A percentile compares a stretch with the other conserved stretches of the same genome.
phyloP scores from a whole-genome alignment of 2,113 vertebrate genomes.

The Pollachius pollachius region DNA sequence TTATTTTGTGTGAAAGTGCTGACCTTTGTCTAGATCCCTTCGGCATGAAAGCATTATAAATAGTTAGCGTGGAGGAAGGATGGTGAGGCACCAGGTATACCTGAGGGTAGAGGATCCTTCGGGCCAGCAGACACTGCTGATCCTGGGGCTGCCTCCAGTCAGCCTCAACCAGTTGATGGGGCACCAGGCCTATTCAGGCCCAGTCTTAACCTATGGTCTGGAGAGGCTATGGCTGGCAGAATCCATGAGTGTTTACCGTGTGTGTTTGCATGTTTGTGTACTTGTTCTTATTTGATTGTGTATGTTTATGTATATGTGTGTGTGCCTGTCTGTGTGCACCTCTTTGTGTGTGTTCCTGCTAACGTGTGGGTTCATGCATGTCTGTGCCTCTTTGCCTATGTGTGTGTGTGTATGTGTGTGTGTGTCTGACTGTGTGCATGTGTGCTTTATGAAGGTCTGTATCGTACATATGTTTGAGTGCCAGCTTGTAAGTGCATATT shows the following conservation, averaged over 20 bases:
- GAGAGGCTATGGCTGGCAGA: slow-evolving; percentile 33
- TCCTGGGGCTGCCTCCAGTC: slow-evolving; percentile 21
- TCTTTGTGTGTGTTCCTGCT: too few relatives aligned
- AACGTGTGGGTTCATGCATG: too few relatives aligned
- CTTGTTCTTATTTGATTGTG: neutral
- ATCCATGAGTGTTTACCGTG: slow-evolving; percentile 12
- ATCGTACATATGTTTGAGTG: neutral
- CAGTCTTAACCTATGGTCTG: slow-evolving; percentile 44
- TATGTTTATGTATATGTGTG: too few relatives aligned
- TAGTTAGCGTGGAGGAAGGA: neutral
- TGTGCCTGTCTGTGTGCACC: too few relatives aligned
- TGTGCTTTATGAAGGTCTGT: neutral
- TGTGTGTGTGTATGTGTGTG: neutral
- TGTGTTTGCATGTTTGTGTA: neutral
- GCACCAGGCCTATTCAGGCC: slow-evolving; percentile 44
- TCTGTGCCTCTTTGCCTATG: neutral
- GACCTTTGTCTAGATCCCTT: slow-evolving; percentile 12
- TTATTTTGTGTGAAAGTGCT: neutral
- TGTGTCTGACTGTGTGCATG: neutral
- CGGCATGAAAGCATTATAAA: slow-evolving; percentile 14
- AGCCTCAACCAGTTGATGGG: slow-evolving; percentile 45
- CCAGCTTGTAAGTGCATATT: too few relatives aligned
- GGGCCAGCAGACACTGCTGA: slow-evolving; percentile 18
- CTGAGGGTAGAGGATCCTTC: slow-evolving; percentile 18
- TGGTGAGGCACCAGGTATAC: neutral